phyloP scores from a whole-genome alignment of 2,888 invertebrate species.

The Byasa hedistus region DNA sequence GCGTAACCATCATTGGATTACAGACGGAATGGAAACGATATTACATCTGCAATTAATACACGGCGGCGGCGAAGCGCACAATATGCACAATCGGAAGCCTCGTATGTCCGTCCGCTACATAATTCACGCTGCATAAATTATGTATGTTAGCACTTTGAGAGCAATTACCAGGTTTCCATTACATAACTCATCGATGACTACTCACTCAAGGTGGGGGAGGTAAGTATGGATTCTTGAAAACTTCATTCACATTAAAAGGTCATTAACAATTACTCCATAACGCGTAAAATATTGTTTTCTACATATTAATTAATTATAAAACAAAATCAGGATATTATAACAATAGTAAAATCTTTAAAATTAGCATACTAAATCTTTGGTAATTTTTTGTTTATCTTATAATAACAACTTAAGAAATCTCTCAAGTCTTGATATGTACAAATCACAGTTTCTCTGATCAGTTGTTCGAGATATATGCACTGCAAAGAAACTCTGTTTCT shows the following conservation, averaged over 20 bases:
- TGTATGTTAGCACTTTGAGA: slow-evolving; percentile 74
- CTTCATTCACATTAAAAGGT: not conserved
- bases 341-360: too few species aligned
- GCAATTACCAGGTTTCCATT: slow-evolving; percentile 77
- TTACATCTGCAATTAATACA: slow-evolving; percentile 37
- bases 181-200: slow-evolving; percentile 75
- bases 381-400: too few species aligned
- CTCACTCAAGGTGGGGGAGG: slow-evolving; percentile 52
- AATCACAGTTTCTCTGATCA: too few species aligned
- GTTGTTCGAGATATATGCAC: not conserved
- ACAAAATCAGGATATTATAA: too few species aligned
- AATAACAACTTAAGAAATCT: too few species aligned
- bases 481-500: slow-evolving; percentile 41
- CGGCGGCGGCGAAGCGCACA: slow-evolving; percentile 41
- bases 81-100: slow-evolving; percentile 35
- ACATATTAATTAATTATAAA: too few species aligned
- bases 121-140: slow-evolving; percentile 70
- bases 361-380: too few species aligned
- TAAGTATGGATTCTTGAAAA: slow-evolving; percentile 44
- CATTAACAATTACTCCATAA: not conserved
- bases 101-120: slow-evolving; percentile 41
- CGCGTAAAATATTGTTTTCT: too few species aligned
- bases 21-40: slow-evolving; percentile 23
- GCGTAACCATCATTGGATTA: not conserved
- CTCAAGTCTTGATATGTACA: too few species aligned